Evolutionary conservation across 2,797 vertebrate species (phyloP).

Genomic region (Cephalopachus bancanus): DNA sequence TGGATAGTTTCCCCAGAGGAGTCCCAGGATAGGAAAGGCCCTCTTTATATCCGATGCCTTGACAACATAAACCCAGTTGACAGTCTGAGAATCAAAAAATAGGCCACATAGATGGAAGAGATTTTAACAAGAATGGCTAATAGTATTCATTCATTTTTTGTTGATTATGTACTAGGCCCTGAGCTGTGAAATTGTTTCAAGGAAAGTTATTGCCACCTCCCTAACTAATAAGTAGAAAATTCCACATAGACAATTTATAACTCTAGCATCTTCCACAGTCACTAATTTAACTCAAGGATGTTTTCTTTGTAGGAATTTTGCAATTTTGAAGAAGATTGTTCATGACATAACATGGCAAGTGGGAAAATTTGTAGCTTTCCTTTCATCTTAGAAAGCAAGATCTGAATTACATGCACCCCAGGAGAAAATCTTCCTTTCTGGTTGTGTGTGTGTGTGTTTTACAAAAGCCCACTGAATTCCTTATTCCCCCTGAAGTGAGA

Average conservation of each 20-base stretch:
- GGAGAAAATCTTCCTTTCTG: conserved; percentile 69
- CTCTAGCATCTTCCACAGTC: conserved; percentile 67
- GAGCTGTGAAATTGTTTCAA: conserved; percentile 53
- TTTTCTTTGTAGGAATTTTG: conserved; percentile 81
- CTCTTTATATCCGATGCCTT: background rate
- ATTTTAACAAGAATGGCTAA: background rate
- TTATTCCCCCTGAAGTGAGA: conserved; percentile 65
- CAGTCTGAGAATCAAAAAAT: conserved; percentile 33
- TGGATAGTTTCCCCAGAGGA: background rate
- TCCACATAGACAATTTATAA: conserved; percentile 63
- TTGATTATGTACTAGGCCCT: conserved; percentile 3
- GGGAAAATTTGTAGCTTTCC: conserved; percentile 81
- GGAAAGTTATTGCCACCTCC: conserved; percentile 63
- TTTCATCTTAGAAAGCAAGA: conserved; percentile 84
- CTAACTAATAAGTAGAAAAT: conserved; percentile 68
- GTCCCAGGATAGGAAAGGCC: background rate
- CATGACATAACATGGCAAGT: conserved; percentile 83
- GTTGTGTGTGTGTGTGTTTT: conserved; percentile 13
- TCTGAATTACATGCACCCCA: conserved; percentile 80
- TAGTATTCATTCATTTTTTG: conserved; percentile 5
- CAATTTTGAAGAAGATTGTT: conserved; percentile 83
- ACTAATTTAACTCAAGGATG: conserved; percentile 73
- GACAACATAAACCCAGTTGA: background rate
- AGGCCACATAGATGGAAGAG: background rate
- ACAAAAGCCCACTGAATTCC: conserved; percentile 58